phyloP scores from a whole-genome alignment of 2,797 vertebrate genomes.

The Oryzias sinensis region DNA sequence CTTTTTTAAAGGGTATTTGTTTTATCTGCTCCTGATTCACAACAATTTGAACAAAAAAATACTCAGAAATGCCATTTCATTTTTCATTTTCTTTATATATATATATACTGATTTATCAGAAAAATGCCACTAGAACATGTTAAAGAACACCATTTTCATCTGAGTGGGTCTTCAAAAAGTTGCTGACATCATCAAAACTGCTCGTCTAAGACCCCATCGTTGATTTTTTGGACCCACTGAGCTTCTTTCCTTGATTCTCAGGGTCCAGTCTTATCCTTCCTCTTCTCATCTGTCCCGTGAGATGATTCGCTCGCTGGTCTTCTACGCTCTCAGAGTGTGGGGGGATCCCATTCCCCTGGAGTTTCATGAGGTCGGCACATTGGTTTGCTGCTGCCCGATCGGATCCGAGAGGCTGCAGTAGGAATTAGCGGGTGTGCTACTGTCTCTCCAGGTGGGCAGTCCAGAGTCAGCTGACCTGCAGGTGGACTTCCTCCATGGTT shows the following conservation, averaged over 20 bases:
- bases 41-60: too few relatives aligned
- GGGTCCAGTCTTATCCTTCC: constrained; percentile 70
- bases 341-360: constrained; percentile 72
- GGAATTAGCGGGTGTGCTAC: not conserved
- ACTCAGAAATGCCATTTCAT: too few relatives aligned
- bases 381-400: too few relatives aligned
- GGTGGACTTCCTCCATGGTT: constrained; percentile 74
- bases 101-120: too few relatives aligned
- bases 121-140: too few relatives aligned
- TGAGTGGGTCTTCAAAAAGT: too few relatives aligned
- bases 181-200: not conserved
- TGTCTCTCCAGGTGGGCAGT: constrained; percentile 62
- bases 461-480: constrained; percentile 69
- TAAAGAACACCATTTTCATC: too few relatives aligned
- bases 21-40: too few relatives aligned
- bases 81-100: too few relatives aligned
- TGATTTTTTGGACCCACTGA: not conserved
- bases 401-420: not conserved
- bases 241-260: constrained; percentile 15
- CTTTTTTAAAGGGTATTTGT: too few relatives aligned
- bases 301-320: constrained; percentile 73
- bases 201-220: too few relatives aligned
- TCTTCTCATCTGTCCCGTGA: constrained; percentile 70
- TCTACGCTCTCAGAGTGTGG: constrained; percentile 79
- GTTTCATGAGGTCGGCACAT: constrained; percentile 69